Evolutionary conservation across 2,113 vertebrate species (phyloP).

Genomic region (Microtus pennsylvanicus): DNA sequence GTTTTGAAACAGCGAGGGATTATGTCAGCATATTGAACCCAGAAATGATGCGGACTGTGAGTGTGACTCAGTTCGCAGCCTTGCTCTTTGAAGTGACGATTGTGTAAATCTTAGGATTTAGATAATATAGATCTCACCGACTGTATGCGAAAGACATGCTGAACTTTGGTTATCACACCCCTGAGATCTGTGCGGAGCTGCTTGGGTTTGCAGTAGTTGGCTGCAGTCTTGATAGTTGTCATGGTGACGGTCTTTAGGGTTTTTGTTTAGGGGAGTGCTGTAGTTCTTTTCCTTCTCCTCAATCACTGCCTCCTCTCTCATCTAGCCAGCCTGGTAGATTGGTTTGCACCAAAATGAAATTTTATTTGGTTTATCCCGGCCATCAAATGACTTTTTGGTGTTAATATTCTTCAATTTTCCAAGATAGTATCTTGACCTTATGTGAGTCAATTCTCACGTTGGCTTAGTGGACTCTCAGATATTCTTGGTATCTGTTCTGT

Average conservation of each 20-base stretch:
- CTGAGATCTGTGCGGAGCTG: not conserved
- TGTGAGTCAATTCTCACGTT: not conserved
- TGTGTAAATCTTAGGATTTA: not conserved
- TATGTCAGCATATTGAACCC: not conserved
- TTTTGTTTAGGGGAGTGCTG: not conserved
- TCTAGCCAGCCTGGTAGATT: not conserved
- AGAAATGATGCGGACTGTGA: not conserved
- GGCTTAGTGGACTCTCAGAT: not conserved
- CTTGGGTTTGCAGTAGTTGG: not conserved
- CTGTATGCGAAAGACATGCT: not conserved
- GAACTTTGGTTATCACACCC: not conserved
- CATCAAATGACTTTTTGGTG: not conserved
- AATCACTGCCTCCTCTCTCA: not conserved
- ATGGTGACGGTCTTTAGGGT: not conserved
- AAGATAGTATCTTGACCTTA: not conserved
- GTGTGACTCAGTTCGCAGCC: slow-evolving; percentile 19
- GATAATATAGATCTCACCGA: not conserved
- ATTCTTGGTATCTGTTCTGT: not conserved
- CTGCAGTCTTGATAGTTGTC: not conserved
- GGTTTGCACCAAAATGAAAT: slow-evolving; percentile 26
- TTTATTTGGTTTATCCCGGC: not conserved
- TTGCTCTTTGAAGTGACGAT: slow-evolving; percentile 4
- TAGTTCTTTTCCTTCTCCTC: not conserved
- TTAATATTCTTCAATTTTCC: not conserved
- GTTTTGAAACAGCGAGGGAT: not conserved